A percentile compares a stretch with the other conserved stretches of the same genome.
Evolutionary conservation across 2,113 vertebrate species (phyloP).

Genomic region (Oophaga pumilio): DNA sequence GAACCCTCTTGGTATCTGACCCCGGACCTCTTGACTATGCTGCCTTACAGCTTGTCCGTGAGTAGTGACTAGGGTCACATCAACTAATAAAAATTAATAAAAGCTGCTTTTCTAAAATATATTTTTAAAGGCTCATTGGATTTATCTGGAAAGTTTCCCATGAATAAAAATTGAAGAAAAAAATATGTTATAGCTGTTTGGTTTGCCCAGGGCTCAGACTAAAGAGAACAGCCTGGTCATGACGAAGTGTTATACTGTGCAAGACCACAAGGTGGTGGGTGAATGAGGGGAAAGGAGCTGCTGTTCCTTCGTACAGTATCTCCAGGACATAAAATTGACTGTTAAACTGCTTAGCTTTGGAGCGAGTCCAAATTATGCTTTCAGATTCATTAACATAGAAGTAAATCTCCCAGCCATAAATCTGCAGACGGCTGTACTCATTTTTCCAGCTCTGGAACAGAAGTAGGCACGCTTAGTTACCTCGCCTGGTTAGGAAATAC

Average conservation of each 20-base stretch:
- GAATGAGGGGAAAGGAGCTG: background rate
- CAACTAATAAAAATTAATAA: no score
- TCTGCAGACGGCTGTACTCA: slow-evolving; percentile 7
- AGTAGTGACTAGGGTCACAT: no score
- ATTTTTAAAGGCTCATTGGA: no score
- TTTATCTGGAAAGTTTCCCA: no score
- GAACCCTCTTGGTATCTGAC: no score
- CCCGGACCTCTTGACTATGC: no score
- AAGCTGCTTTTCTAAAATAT: no score
- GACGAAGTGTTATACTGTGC: background rate
- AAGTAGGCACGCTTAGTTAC: background rate
- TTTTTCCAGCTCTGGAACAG: background rate
- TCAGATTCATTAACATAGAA: slow-evolving; percentile 11
- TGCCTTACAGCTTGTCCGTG: no score
- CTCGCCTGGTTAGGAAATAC: background rate
- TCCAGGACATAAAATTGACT: slow-evolving; percentile 8
- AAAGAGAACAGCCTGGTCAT: background rate
- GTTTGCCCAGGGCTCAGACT: background rate
- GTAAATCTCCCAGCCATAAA: slow-evolving; percentile 20
- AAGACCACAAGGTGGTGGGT: slow-evolving; percentile 6
- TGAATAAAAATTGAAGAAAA: no score
- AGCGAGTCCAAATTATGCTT: slow-evolving; percentile 27
- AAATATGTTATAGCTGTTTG: no score
- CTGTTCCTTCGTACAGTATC: background rate
- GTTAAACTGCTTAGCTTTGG: slow-evolving; percentile 34